Conservation (phyloP, 2,888 invertebrate species). For the Xanthia togata region DNA sequence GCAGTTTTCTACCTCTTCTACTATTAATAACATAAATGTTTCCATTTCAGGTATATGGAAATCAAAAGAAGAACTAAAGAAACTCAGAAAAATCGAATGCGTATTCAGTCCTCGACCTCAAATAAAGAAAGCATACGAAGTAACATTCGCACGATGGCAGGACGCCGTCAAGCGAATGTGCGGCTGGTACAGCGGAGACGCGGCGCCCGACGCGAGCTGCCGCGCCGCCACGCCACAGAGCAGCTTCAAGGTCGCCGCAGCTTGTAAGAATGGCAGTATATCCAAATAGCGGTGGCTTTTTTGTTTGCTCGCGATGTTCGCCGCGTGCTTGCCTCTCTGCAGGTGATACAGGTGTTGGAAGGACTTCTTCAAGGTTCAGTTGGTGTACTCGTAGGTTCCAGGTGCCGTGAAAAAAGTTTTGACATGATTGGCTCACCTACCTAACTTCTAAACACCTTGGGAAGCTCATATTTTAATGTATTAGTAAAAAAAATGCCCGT, state of each 20-base stretch:
- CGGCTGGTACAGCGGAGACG: constrained; percentile 87
- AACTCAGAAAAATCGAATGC: constrained; percentile 90
- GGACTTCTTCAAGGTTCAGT: constrained; percentile 34
- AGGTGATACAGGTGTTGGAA: constrained; percentile 79
- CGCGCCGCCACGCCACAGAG: constrained; percentile 71
- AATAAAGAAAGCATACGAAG: constrained; percentile 78
- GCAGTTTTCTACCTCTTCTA: not conserved
- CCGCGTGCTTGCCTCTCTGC: constrained; percentile 75
- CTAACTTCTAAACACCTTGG: not conserved
- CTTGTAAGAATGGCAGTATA: constrained; percentile 69
- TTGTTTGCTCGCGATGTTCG: constrained; percentile 73
- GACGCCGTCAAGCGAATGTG: constrained; percentile 90
- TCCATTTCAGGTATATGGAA: constrained; percentile 92
- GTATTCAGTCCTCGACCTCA: constrained; percentile 90
- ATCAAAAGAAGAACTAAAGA: constrained; percentile 91
- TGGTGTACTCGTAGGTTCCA: constrained; percentile 31
- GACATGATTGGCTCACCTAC: not conserved
- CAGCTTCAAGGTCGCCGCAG: constrained; percentile 74
- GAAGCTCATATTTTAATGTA: constrained; percentile 15
- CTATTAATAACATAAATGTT: not conserved
- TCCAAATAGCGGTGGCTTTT: constrained; percentile 86
- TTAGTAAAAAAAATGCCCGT: constrained; percentile 14
- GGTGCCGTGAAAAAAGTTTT: not conserved
- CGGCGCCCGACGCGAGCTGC: constrained; percentile 71
- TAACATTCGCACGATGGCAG: constrained; percentile 89